Evolutionary conservation across 53 echinoderm and acorn worm species (phyloP), one percentile per base, ranked within the genome.

Genomic region (Zoroaster sp.): DNA sequence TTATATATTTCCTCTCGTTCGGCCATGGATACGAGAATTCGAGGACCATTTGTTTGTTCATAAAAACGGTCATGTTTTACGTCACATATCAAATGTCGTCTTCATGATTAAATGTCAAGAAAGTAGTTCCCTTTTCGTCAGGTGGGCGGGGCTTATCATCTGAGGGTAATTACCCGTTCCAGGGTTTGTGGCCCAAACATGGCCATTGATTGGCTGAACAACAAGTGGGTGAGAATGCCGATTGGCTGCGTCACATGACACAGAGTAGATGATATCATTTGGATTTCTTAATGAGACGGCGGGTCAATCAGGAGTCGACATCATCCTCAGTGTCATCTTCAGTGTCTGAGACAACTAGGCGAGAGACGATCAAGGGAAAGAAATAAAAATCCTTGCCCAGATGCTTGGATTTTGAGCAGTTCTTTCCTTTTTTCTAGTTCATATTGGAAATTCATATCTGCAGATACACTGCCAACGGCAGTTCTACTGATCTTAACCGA

Each of bases 91-190:
- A 21, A 42, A 35, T 85, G 71, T 85, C 85, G 3, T 66, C 37
- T 15, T 37, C 85, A 85, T 46, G 63, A 66, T 85, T 70, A 85
- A 85, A 85, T 85, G 85, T 85, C 85, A 85, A 85, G 25, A 85
- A 85, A 85, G 85, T 85, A 85, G 85, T 71, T 85, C 85, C 85
- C 44, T 25, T 37, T 59, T 13, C 10, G 9, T 1, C 66, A n/a
- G 54, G 72, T 85, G 49, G 71, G 85, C 51, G 85, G 85, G 4
- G 72, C 52, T 35, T 49, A 71, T 43, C 30, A 53, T 3, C 17
- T 35, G 2, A 3, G 17, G 76, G 49, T 15, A 76, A 51, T 76
- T 23, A 76, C n/a, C 25, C 23, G 28, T 23, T 76, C 32, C 13
- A 18, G n/a, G n/a, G 25, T 18, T 38, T 31, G 18, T 38, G 71